A percentile compares a stretch with the other conserved stretches of the same genome.
phyloP scores from a whole-genome alignment of 2,113 vertebrate species.

The Rhagologus leucostigma region DNA sequence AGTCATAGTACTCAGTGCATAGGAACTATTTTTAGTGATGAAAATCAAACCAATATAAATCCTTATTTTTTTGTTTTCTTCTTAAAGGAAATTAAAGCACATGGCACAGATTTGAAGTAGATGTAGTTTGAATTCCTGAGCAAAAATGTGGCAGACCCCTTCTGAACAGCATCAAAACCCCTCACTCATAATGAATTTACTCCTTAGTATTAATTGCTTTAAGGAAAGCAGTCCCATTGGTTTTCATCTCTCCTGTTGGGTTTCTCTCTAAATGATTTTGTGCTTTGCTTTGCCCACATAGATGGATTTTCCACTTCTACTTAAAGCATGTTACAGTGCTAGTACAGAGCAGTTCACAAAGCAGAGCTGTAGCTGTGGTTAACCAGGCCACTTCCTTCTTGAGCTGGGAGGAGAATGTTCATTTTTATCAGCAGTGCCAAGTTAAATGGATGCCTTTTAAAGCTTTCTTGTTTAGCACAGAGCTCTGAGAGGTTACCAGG shows the following conservation, averaged over 20 bases:
- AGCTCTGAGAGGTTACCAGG: not conserved
- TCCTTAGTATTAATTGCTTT: not conserved
- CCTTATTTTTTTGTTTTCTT: not conserved
- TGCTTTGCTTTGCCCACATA: not conserved
- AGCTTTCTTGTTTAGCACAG: not conserved
- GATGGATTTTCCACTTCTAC: not conserved
- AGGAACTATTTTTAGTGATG: not conserved
- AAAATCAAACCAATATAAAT: not conserved
- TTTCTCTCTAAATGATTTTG: not conserved
- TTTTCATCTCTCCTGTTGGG: not conserved
- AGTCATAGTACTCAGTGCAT: not conserved
- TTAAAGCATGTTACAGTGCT: not conserved
- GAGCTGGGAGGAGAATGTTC: not conserved
- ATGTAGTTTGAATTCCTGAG: not conserved
- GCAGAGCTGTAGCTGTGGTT: not conserved
- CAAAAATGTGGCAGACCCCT: not conserved
- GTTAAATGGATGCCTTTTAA: not conserved
- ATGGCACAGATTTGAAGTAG: not conserved
- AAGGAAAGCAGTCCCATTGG: not conserved
- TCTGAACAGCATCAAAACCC: not conserved
- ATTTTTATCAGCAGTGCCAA: not conserved
- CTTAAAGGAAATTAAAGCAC: not conserved
- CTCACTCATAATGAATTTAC: not conserved
- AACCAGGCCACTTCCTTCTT: not conserved
- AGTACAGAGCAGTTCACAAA: not conserved